phyloP scores from a whole-genome alignment of 2,113 vertebrate species.

The Cricetomys ansorgei region DNA sequence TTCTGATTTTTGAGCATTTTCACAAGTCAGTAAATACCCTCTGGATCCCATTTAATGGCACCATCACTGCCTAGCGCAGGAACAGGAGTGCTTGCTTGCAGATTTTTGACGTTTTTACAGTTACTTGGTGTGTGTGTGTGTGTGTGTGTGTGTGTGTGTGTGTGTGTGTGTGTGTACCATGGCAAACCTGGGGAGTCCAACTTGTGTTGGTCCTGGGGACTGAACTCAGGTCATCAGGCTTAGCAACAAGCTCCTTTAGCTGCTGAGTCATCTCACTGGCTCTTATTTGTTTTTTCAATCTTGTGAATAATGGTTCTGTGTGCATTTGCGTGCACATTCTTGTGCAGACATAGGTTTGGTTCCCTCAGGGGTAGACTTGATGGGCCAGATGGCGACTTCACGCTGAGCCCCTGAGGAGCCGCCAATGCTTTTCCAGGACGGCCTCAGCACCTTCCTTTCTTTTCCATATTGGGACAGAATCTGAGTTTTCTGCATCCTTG shows the following conservation, averaged over 20 bases:
- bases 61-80: not conserved
- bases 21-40: not conserved
- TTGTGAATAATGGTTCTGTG: not conserved
- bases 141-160: not conserved
- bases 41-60: not conserved
- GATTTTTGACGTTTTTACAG: not conserved
- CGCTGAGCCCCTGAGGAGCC: not conserved
- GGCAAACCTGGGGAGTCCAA: not conserved
- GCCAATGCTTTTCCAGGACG: not conserved
- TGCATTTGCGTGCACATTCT: not conserved
- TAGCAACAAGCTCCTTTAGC: not conserved
- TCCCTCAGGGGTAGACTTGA: not conserved
- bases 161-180: not conserved
- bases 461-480: too few species aligned
- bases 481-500: not conserved
- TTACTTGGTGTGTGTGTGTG: not conserved
- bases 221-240: not conserved
- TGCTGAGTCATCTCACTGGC: not conserved
- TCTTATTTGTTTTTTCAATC: not conserved
- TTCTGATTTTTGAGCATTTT: not conserved
- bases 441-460: not conserved
- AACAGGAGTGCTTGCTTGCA: not conserved
- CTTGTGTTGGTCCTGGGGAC: not conserved
- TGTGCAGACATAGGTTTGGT: not conserved
- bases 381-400: too few species aligned